These are phyloP conservation scores for Julus scanicus DNA, from an alignment of 2,888 invertebrate species.

Conservation along the genomic window DNA sequence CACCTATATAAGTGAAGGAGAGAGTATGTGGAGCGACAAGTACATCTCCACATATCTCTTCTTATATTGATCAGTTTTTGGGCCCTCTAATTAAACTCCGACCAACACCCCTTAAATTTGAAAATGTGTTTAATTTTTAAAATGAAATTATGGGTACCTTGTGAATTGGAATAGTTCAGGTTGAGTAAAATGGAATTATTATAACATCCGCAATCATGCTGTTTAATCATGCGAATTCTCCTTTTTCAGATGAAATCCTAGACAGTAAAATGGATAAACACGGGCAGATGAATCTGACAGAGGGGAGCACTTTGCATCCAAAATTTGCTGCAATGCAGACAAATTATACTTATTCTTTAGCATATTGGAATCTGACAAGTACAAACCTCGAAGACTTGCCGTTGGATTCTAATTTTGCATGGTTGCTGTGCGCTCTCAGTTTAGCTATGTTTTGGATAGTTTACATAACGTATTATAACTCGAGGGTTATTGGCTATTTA, in stretches of 20 bases:
- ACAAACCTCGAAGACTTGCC: conserved; percentile 52
- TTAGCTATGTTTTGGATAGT: conserved; percentile 91
- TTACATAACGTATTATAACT: conserved; percentile 95
- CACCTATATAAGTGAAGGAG: too few relatives aligned
- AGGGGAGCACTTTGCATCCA: neutral
- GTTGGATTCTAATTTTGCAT: conserved; percentile 71
- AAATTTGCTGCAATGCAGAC: conserved; percentile 15
- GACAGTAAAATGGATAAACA: neutral
- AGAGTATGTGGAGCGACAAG: too few relatives aligned
- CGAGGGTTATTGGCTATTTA: conserved; percentile 88
- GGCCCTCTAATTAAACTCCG: too few relatives aligned
- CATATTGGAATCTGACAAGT: conserved; percentile 51
- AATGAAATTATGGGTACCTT: too few relatives aligned
- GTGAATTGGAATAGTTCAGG: too few relatives aligned
- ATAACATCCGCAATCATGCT: too few relatives aligned
- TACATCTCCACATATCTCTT: too few relatives aligned
- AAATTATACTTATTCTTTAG: neutral
- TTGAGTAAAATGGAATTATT: too few relatives aligned
- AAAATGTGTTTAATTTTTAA: too few relatives aligned
- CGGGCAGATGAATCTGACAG: neutral
- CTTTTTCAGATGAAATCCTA: neutral
- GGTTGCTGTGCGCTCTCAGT: conserved; percentile 82
- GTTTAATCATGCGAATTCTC: neutral
- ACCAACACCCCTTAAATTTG: too few relatives aligned
- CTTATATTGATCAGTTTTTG: too few relatives aligned